A percentile compares a stretch with the other conserved stretches of the same genome.
phyloP scores from a whole-genome alignment of 1,140 invertebrate genomes.

The Zaprionus lachaisei region DNA sequence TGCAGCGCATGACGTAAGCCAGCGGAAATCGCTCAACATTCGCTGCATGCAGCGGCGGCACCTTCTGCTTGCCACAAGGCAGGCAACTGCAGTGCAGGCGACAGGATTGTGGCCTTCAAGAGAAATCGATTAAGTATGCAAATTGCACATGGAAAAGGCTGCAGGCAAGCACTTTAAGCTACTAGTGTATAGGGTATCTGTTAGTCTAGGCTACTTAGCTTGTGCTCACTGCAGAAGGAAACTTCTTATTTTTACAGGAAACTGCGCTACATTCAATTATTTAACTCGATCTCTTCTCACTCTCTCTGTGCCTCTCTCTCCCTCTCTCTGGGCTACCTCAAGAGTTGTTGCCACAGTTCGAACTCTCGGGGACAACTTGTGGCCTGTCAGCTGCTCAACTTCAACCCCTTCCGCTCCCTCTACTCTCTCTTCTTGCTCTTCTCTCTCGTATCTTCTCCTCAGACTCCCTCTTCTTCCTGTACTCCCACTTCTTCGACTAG shows the following conservation, averaged over 20 bases:
- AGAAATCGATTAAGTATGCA: background rate
- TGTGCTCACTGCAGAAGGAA: background rate
- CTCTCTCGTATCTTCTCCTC: too few species aligned
- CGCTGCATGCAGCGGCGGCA: slow-evolving; percentile 42
- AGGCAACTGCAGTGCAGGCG: slow-evolving; percentile 37
- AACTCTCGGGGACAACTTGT: background rate
- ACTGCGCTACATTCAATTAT: background rate
- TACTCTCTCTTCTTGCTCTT: too few species aligned
- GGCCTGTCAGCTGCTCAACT: background rate
- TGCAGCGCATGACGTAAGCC: slow-evolving; percentile 74
- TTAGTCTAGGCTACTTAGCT: background rate
- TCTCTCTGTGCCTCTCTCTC: background rate
- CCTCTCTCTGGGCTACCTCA: background rate
- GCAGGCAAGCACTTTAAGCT: too few species aligned
- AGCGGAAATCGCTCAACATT: slow-evolving; percentile 72
- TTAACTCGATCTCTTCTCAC: background rate
- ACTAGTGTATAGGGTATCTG: background rate
- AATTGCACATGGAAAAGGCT: background rate
- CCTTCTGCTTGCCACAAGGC: background rate
- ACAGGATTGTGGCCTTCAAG: background rate
- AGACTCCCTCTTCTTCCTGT: too few species aligned
- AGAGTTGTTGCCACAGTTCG: background rate
- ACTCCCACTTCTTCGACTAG: too few species aligned
- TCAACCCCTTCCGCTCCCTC: background rate
- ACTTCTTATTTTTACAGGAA: slow-evolving; percentile 3